Percentiles rank a stretch among this genome's conserved stretches.
These are phyloP conservation scores for Drosophila suboccidentalis DNA, from an alignment of 2,888 invertebrate species.

Conservation along the genomic window DNA sequence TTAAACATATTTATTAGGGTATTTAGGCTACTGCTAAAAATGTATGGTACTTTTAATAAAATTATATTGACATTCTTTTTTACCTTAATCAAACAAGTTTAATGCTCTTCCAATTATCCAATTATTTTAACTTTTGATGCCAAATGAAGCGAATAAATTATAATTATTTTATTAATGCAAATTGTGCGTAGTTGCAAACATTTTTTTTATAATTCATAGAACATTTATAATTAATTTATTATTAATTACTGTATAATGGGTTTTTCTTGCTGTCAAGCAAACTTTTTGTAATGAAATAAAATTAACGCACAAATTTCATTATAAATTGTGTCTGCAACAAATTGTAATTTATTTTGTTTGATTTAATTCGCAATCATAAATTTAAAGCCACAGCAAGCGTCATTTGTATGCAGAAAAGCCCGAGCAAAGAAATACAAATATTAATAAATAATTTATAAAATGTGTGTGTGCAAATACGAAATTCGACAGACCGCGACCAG, in stretches of 20 bases:
- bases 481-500: constrained; percentile 32
- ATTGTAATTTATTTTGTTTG: constrained; percentile 21
- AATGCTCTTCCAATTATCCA: not conserved
- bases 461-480: constrained; percentile 28
- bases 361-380: constrained; percentile 30
- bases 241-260: constrained; percentile 9
- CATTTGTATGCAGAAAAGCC: constrained; percentile 31
- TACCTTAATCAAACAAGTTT: not conserved
- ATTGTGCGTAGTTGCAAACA: constrained; percentile 15
- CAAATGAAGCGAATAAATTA: constrained; percentile 23
- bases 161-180: constrained; percentile 33
- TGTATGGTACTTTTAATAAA: not conserved
- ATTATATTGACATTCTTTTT: not conserved
- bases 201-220: constrained; percentile 2
- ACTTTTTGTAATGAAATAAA: not conserved
- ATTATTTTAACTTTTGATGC: constrained; percentile 20
- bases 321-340: constrained; percentile 3
- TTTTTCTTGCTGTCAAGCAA: not conserved
- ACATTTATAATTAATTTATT: constrained; percentile 31
- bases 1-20: not conserved
- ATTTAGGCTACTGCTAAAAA: not conserved
- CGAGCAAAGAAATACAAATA: constrained; percentile 16
- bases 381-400: constrained; percentile 2
- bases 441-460: constrained; percentile 44
- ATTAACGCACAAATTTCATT: constrained; percentile 16